Conservation (phyloP, 2,888 invertebrate genomes). For the Stegophylla sp. region DNA sequence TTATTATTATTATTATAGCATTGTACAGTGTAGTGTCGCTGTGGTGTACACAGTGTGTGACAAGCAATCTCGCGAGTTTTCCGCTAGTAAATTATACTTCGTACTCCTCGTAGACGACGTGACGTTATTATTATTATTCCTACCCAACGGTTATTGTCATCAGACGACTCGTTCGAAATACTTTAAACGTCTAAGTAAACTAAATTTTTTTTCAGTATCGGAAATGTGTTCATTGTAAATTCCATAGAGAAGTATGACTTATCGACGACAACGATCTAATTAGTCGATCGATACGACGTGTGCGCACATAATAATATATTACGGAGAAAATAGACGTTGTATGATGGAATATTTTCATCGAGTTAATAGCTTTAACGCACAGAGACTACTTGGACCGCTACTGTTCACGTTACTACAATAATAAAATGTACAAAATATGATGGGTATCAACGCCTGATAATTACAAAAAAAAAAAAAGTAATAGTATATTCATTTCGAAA, state of each 20-base stretch:
- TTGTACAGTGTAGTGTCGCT: neutral
- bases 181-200: neutral
- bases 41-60: neutral
- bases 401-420: slow-evolving; percentile 19
- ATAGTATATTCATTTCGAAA: slow-evolving; percentile 46
- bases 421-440: slow-evolving; percentile 26
- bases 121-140: slow-evolving; percentile 20
- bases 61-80: slow-evolving; percentile 26
- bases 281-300: no score
- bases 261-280: no score
- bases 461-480: slow-evolving; percentile 17
- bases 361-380: neutral
- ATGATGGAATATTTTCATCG: slow-evolving; percentile 1
- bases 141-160: slow-evolving; percentile 8
- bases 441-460: slow-evolving; percentile 46
- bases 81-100: slow-evolving; percentile 46
- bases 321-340: neutral
- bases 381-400: slow-evolving; percentile 11
- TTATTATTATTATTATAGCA: neutral
- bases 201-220: no score
- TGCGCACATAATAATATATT: neutral
- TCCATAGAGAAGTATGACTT: no score
- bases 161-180: slow-evolving; percentile 20
- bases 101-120: neutral
- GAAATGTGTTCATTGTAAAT: no score